Percentiles rank a stretch among this genome's conserved stretches.
Conservation (phyloP, 2,113 vertebrate species). For the Osmerus mordax region DNA sequence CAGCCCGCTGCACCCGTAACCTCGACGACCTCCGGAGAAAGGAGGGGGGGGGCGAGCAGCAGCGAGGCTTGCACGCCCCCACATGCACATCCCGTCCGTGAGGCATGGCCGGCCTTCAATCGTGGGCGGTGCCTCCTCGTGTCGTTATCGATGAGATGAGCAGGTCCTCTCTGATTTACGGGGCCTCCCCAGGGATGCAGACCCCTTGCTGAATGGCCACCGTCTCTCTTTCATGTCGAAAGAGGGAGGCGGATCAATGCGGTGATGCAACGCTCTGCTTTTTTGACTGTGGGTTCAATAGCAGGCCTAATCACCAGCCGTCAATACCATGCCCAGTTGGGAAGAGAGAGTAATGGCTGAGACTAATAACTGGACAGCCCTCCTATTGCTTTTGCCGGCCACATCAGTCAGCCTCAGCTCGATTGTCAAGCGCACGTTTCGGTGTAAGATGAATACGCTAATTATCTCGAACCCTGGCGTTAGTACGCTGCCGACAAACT, state of each 20-base stretch:
- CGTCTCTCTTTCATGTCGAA: neutral
- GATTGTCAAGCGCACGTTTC: neutral
- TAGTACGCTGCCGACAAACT: too few species aligned
- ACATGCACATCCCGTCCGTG: neutral
- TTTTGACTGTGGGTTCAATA: slow-evolving; percentile 11
- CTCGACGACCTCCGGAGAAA: neutral
- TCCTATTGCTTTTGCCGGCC: neutral
- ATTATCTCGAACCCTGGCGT: too few species aligned
- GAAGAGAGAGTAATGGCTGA: slow-evolving; percentile 16
- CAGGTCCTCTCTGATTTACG: slow-evolving; percentile 21
- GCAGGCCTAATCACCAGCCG: neutral
- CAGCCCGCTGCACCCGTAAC: neutral
- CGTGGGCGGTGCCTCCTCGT: neutral
- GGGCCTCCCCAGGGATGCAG: slow-evolving; percentile 5
- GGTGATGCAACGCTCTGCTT: neutral
- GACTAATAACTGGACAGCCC: slow-evolving; percentile 12
- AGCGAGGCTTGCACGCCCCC: neutral
- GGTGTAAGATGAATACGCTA: too few species aligned
- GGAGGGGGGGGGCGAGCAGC: too few species aligned
- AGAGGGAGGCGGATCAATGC: slow-evolving; percentile 27
- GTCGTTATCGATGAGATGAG: slow-evolving; percentile 23
- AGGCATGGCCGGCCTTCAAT: slow-evolving; percentile 17
- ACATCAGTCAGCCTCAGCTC: neutral
- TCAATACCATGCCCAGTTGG: slow-evolving; percentile 15
- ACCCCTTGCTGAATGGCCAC: too few species aligned